phyloP scores from a whole-genome alignment of 2,113 vertebrate genomes.

The human (Homo sapiens) region GRCh38 chr7:117944001-117944500 shows the following conservation, averaged over 20 bases:
- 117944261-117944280: neutral
- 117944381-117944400: neutral
- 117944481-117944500: neutral
- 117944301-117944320: neutral
- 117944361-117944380: slow-evolving; percentile 6
- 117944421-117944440: neutral
- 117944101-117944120: neutral
- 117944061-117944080: neutral
- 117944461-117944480: slow-evolving; percentile 21
- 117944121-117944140: neutral
- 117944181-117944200: neutral
- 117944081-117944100: neutral
- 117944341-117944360: neutral
- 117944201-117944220: neutral
- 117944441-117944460: neutral
- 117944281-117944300: neutral
- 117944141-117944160: neutral
- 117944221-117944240: neutral
- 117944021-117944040: neutral
- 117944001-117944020: neutral
- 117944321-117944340: neutral
- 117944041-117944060: neutral
- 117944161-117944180: neutral
- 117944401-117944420: neutral
- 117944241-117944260: neutral